Conservation (phyloP, 2,888 invertebrate species). For the Fabriciana adippe region DNA sequence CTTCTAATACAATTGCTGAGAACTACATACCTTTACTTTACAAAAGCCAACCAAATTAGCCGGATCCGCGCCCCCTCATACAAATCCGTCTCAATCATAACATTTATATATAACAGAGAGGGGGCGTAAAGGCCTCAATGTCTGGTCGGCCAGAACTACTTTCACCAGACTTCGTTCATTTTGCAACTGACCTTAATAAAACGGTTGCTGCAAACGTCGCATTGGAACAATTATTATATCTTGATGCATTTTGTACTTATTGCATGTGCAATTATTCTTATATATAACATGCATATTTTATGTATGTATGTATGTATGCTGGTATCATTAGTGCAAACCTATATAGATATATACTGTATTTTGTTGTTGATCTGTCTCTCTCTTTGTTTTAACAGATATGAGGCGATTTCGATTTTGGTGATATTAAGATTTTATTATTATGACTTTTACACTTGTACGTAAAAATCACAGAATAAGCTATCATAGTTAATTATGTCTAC, state of each 20-base stretch:
- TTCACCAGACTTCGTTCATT: conserved; percentile 49
- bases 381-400: no score
- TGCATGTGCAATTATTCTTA: conserved; percentile 1
- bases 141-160: conserved; percentile 45
- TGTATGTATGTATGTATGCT: not conserved
- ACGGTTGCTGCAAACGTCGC: conserved; percentile 45
- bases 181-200: conserved; percentile 52
- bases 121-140: conserved; percentile 37
- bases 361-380: no score
- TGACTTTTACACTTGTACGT: no score
- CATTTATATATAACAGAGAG: conserved; percentile 3
- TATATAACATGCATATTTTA: not conserved
- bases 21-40: conserved; percentile 32
- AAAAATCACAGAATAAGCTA: no score
- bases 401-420: no score
- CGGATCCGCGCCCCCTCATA: conserved; percentile 21
- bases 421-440: no score
- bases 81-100: conserved; percentile 11
- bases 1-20: conserved; percentile 33
- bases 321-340: no score
- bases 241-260: conserved; percentile 38
- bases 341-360: not conserved
- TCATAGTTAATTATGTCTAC: no score
- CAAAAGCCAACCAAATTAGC: conserved; percentile 29
- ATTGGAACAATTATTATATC: conserved; percentile 50